Conservation (phyloP, 1,140 invertebrate species). For the Latrodectus geometricus region DNA sequence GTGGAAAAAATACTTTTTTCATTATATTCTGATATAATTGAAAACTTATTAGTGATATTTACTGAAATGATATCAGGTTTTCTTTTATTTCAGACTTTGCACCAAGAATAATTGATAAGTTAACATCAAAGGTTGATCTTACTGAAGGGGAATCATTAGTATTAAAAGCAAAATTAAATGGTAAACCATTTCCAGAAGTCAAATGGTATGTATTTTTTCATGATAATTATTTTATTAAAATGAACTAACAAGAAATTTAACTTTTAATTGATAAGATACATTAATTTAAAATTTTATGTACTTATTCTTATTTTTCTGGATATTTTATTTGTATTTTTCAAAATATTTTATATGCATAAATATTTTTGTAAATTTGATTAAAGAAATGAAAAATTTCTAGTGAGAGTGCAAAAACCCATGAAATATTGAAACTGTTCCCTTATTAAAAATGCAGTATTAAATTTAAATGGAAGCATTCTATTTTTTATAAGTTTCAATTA, state of each 20-base stretch:
- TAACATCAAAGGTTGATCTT: slow-evolving; percentile 27
- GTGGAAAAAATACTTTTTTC: not conserved
- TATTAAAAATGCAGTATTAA: no score
- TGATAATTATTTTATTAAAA: slow-evolving; percentile 75
- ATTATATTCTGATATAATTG: not conserved
- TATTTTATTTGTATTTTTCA: not conserved
- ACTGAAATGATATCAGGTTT: not conserved
- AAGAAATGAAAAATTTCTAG: no score
- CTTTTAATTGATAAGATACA: no score
- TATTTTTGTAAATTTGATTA: not conserved
- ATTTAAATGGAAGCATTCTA: no score
- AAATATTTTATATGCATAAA: not conserved
- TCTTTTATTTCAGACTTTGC: slow-evolving; percentile 30
- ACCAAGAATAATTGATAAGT: slow-evolving; percentile 22
- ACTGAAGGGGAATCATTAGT: slow-evolving; percentile 74
- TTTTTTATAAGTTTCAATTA: no score
- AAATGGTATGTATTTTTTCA: slow-evolving; percentile 74
- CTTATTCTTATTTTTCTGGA: not conserved
- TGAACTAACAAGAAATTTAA: no score
- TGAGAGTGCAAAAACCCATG: no score
- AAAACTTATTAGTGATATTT: not conserved
- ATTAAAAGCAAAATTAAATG: slow-evolving; percentile 70
- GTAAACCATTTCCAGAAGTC: slow-evolving; percentile 87
- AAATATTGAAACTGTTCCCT: no score
- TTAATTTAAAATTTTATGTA: not conserved